A percentile compares a stretch with the other conserved stretches of the same genome.
Conservation (phyloP, 2,888 invertebrate genomes). For the Drosophila mimica region DNA sequence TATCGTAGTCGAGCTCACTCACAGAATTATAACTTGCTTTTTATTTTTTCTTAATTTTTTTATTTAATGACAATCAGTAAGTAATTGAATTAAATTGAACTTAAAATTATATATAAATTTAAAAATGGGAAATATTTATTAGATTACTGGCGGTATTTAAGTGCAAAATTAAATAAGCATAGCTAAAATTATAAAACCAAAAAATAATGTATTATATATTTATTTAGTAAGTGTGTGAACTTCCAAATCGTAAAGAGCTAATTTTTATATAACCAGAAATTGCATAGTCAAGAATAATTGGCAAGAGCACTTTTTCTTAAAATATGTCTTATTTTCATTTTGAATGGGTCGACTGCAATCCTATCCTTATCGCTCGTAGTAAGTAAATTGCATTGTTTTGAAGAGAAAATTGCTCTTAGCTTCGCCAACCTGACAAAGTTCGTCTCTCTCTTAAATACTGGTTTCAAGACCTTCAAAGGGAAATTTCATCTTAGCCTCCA, state of each 20-base stretch:
- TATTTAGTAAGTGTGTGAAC: not conserved
- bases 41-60: too few relatives aligned
- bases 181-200: not conserved
- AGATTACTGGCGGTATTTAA: too few relatives aligned
- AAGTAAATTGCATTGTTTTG: not conserved
- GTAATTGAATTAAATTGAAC: too few relatives aligned
- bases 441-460: conserved; percentile 57
- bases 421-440: not conserved
- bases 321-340: too few relatives aligned
- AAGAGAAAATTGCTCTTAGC: conserved; percentile 12
- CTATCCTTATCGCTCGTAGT: not conserved
- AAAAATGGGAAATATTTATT: too few relatives aligned
- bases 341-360: not conserved
- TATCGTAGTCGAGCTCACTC: too few relatives aligned
- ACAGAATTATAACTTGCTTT: too few relatives aligned
- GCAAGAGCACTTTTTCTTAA: not conserved
- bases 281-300: not conserved
- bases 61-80: too few relatives aligned
- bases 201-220: not conserved
- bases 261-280: not conserved
- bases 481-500: conserved; percentile 9
- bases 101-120: too few relatives aligned
- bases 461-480: conserved; percentile 20
- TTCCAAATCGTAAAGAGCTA: not conserved
- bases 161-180: not conserved